Conservation (phyloP, 2,113 vertebrate species). For the Peromyscus polionotus region DNA sequence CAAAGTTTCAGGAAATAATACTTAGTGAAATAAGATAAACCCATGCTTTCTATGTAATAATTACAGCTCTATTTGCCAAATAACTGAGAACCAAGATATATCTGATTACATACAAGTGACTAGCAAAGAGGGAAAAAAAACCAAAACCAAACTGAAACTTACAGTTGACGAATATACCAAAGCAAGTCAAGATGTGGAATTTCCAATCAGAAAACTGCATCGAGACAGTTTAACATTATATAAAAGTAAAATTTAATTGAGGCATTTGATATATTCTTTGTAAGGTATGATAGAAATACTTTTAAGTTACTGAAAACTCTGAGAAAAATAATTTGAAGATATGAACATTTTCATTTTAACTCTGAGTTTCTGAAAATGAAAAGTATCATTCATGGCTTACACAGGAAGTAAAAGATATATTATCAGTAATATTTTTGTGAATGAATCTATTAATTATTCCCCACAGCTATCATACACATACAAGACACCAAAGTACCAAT, state of each 20-base stretch:
- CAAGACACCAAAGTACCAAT: neutral
- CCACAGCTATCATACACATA: neutral
- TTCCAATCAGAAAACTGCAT: neutral
- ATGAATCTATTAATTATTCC: slow-evolving; percentile 11
- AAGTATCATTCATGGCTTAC: slow-evolving; percentile 1
- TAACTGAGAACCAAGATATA: neutral
- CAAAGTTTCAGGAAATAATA: slow-evolving; percentile 36
- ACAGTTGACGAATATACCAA: neutral
- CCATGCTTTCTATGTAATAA: slow-evolving; percentile 2
- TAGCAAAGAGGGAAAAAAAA: neutral
- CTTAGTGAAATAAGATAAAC: neutral
- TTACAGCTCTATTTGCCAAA: neutral
- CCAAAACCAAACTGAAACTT: neutral
- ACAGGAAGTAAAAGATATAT: neutral
- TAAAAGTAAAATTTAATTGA: neutral
- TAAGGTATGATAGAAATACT: slow-evolving; percentile 4
- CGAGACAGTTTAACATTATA: slow-evolving; percentile 5
- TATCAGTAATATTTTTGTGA: slow-evolving; percentile 4
- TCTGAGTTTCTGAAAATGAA: slow-evolving; percentile 38
- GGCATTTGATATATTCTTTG: slow-evolving; percentile 6
- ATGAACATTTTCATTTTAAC: slow-evolving; percentile 28
- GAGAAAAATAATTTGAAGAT: slow-evolving; percentile 43
- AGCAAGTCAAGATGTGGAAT: neutral
- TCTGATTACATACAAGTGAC: neutral
- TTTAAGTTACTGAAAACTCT: neutral